Evolutionary conservation across 2,888 invertebrate species (phyloP).

Genomic region (Micoletzkya japonica): DNA sequence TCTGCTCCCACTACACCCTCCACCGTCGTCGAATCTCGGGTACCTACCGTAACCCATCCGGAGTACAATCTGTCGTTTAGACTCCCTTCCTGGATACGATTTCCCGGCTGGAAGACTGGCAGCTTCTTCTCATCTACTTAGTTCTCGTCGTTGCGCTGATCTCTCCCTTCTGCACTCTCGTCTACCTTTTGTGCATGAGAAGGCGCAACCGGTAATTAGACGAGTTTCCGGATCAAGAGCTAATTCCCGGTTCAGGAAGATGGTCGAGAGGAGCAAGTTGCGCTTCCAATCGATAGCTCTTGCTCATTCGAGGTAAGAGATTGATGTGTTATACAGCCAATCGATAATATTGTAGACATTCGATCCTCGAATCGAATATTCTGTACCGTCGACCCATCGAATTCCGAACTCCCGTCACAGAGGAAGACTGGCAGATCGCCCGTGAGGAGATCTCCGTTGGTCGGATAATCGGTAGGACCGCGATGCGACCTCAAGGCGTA

Average conservation of each 20-base stretch:
- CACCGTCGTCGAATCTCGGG: too few relatives aligned
- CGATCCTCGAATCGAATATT: constrained; percentile 54
- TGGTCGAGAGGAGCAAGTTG: constrained; percentile 16
- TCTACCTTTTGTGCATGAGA: background rate
- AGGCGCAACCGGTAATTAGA: constrained; percentile 10
- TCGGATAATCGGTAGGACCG: constrained; percentile 39
- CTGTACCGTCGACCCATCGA: constrained; percentile 44
- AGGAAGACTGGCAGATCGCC: constrained; percentile 44
- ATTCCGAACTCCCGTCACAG: constrained; percentile 31
- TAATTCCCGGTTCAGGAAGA: background rate
- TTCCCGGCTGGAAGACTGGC: constrained; percentile 15
- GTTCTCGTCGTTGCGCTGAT: background rate
- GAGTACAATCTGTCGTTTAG: too few relatives aligned
- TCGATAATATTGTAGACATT: constrained; percentile 33
- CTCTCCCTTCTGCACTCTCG: constrained; percentile 18
- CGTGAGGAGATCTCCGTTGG: constrained; percentile 50
- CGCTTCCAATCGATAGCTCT: constrained; percentile 27
- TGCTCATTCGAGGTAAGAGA: constrained; percentile 20
- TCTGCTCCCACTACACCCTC: background rate
- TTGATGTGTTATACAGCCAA: background rate
- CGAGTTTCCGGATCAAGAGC: background rate
- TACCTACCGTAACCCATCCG: too few relatives aligned
- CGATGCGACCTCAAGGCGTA: background rate
- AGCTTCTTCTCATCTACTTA: background rate
- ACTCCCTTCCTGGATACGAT: too few relatives aligned